phyloP scores from a whole-genome alignment of 1,140 invertebrate species.

The Sitophilus oryzae region DNA sequence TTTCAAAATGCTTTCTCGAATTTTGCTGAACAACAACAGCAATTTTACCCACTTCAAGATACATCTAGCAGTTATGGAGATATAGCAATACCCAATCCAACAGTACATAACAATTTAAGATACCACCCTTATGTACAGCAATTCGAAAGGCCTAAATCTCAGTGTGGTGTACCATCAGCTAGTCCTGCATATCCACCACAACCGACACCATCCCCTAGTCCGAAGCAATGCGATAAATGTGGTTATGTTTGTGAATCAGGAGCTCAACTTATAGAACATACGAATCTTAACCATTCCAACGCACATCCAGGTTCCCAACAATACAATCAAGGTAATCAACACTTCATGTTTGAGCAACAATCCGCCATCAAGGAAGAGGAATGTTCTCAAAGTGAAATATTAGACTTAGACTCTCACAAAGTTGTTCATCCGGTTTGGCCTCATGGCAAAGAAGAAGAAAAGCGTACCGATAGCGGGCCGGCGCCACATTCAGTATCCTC shows the following conservation, averaged over 20 bases:
- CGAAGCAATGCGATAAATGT: constrained; percentile 74
- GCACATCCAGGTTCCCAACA: constrained; percentile 45
- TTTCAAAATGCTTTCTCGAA: constrained; percentile 20
- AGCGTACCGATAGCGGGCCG: constrained; percentile 34
- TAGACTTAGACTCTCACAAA: constrained; percentile 84
- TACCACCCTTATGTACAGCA: constrained; percentile 39
- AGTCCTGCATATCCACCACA: constrained; percentile 58
- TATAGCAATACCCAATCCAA: constrained; percentile 43
- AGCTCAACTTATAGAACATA: constrained; percentile 63
- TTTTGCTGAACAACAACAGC: constrained; percentile 26
- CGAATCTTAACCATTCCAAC: constrained; percentile 59
- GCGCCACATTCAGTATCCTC: constrained; percentile 56
- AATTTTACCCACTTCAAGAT: constrained; percentile 11
- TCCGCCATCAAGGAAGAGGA: constrained; percentile 48
- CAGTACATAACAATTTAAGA: constrained; percentile 41
- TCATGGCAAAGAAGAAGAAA: constrained; percentile 40
- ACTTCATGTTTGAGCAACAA: constrained; percentile 46
- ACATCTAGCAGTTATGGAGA: constrained; percentile 31
- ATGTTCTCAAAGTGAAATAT: constrained; percentile 69
- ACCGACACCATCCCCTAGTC: constrained; percentile 55
- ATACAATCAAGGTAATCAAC: constrained; percentile 40
- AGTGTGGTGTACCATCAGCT: constrained; percentile 56
- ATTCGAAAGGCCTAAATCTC: constrained; percentile 40
- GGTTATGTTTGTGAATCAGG: constrained; percentile 68
- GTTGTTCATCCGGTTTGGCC: constrained; percentile 64